Evolutionary conservation across 2,113 vertebrate genomes (phyloP).

Genomic region (Rhea americana): DNA sequence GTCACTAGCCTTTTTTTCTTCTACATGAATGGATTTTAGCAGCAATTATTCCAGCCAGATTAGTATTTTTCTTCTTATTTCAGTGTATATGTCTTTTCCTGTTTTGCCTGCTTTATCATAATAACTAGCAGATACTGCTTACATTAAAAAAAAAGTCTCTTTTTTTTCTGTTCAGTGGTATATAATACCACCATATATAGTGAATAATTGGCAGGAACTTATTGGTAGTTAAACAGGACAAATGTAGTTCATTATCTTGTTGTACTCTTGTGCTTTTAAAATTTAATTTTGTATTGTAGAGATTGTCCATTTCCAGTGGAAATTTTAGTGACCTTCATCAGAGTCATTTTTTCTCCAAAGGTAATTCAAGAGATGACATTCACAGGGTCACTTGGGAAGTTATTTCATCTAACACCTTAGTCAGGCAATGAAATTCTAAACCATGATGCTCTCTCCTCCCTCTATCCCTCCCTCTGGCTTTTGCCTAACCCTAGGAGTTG

Average conservation of each 20-base stretch:
- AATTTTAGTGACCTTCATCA: not conserved
- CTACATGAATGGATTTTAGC: not conserved
- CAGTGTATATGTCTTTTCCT: not conserved
- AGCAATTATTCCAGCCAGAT: not conserved
- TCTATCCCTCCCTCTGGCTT: not conserved
- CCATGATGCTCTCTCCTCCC: not conserved
- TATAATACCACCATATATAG: not conserved
- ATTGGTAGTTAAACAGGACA: not conserved
- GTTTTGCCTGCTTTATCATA: not conserved
- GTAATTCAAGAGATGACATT: not conserved
- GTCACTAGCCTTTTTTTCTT: not conserved
- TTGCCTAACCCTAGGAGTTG: not conserved
- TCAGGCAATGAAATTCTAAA: not conserved
- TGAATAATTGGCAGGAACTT: not conserved
- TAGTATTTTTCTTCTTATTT: not conserved
- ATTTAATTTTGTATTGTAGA: not conserved
- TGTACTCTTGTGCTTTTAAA: not conserved
- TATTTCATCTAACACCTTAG: not conserved
- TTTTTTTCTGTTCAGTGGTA: not conserved
- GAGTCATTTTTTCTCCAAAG: not conserved
- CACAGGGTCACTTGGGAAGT: not conserved
- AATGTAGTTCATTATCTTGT: not conserved
- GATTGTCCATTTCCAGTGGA: not conserved
- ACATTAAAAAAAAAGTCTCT: not conserved
- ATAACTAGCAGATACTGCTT: not conserved